These are phyloP conservation scores for Platyrinchus mystaceus DNA, from an alignment of 2,797 vertebrate species.

Conservation along the genomic window DNA sequence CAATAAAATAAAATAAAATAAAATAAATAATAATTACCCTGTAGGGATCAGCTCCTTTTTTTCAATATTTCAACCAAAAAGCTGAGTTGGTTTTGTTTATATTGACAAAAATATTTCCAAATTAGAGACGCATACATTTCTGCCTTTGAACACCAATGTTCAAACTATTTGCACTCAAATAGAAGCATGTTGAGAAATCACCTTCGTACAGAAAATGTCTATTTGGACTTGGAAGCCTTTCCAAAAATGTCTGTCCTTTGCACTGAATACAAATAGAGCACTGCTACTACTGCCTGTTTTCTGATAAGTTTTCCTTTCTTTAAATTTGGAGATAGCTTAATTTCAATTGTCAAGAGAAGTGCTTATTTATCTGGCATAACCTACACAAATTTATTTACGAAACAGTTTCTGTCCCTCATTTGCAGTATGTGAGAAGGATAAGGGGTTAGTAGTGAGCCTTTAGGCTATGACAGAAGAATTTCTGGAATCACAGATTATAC, in stretches of 20 bases:
- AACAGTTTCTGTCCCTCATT: background rate
- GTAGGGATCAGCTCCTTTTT: background rate
- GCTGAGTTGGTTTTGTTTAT: background rate
- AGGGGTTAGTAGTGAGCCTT: background rate
- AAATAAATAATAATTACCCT: background rate
- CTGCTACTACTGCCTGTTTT: background rate
- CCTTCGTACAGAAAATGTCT: background rate
- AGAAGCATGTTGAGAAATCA: background rate
- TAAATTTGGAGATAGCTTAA: background rate
- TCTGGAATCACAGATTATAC: conserved; percentile 3
- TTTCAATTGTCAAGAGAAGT: background rate
- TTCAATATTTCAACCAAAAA: background rate
- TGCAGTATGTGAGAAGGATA: background rate
- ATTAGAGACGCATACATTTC: background rate
- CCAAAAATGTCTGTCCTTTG: background rate
- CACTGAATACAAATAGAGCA: background rate
- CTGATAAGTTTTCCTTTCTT: background rate
- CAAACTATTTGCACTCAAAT: background rate
- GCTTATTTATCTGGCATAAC: background rate
- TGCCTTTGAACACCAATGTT: background rate
- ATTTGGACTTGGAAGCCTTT: background rate
- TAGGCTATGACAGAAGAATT: background rate
- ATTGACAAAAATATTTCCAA: background rate
- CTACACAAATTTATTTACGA: background rate
- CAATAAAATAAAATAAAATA: background rate